Conservation (phyloP, 2,797 vertebrate species). For the Hybognathus amarus region DNA sequence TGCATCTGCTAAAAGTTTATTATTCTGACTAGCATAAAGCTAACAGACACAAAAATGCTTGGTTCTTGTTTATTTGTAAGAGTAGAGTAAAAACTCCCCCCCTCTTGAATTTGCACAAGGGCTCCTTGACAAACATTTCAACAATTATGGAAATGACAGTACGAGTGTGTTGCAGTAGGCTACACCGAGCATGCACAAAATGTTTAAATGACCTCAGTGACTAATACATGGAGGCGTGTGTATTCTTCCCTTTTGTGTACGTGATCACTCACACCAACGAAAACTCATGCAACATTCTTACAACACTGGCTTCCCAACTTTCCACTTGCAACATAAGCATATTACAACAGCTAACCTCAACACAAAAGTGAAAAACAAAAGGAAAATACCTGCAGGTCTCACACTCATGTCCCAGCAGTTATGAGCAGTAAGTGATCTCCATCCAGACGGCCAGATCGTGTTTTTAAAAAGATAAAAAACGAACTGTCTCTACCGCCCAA, state of each 20-base stretch:
- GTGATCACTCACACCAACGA: neutral
- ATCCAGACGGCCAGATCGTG: constrained; percentile 10
- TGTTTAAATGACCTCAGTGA: constrained; percentile 14
- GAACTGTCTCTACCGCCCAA: neutral
- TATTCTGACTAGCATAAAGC: neutral
- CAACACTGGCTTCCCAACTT: neutral
- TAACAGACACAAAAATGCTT: neutral
- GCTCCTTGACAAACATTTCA: constrained; percentile 7
- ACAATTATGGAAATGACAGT: constrained; percentile 12
- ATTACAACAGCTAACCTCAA: neutral
- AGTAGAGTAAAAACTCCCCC: neutral
- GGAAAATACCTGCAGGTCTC: constrained; percentile 60
- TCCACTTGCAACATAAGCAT: neutral
- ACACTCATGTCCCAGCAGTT: constrained; percentile 54
- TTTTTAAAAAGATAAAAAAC: constrained; percentile 35
- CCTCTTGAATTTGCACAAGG: constrained; percentile 10
- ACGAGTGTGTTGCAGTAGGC: neutral
- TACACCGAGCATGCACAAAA: neutral
- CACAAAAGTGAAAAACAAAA: neutral
- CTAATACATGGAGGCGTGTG: constrained; percentile 32
- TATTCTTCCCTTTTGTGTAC: constrained; percentile 21
- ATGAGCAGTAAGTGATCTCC: constrained; percentile 17
- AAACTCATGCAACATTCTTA: constrained; percentile 18
- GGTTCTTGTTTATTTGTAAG: neutral
- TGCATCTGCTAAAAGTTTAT: neutral